Conservation (phyloP, 2,888 invertebrate species). For the Nemoura dubitans region DNA sequence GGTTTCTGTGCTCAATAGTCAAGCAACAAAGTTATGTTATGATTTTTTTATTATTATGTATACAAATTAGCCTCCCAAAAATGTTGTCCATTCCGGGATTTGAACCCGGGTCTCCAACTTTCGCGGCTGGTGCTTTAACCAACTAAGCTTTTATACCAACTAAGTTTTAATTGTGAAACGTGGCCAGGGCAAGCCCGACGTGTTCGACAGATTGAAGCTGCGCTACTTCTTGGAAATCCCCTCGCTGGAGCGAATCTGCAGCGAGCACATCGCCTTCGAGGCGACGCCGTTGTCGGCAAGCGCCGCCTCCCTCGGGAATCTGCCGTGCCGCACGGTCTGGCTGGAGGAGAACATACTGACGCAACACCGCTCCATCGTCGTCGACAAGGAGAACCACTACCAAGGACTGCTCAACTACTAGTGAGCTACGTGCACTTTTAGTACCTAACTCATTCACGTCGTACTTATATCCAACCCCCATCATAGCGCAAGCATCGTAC, state of each 20-base stretch:
- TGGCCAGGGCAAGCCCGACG: neutral
- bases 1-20: neutral
- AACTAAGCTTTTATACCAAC: no score
- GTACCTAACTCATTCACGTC: no score
- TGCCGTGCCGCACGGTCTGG: neutral
- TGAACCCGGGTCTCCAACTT: no score
- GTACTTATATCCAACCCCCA: no score
- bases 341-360: neutral
- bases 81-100: no score
- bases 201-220: neutral
- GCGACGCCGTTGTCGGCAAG: neutral
- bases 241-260: neutral
- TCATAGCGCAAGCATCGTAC: no score
- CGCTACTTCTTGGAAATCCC: neutral
- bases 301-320: neutral
- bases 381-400: constrained; percentile 14
- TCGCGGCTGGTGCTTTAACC: no score
- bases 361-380: neutral
- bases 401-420: neutral
- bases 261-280: neutral
- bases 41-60: no score
- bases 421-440: no score
- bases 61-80: no score
- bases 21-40: no score
- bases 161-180: no score